phyloP scores from a whole-genome alignment of 2,888 invertebrate genomes.

The Lasioglossum leucozonium region DNA sequence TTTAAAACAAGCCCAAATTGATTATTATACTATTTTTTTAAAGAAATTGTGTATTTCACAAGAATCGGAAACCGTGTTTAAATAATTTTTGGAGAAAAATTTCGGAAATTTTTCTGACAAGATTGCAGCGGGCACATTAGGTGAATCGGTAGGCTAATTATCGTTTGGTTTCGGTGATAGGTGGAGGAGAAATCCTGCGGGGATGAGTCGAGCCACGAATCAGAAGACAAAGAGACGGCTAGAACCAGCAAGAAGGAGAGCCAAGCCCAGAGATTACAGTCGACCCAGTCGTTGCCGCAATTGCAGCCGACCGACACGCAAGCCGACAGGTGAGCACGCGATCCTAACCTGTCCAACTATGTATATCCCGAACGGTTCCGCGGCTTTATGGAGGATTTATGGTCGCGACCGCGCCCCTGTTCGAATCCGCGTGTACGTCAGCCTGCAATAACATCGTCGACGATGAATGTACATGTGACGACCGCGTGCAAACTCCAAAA shows the following conservation, averaged over 20 bases:
- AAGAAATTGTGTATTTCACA: too few species aligned
- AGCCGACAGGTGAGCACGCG: constrained; percentile 70
- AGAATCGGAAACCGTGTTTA: too few species aligned
- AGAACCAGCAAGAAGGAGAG: constrained; percentile 22
- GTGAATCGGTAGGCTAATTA: neutral
- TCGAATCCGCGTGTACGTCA: too few species aligned
- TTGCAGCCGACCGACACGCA: constrained; percentile 62
- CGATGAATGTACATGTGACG: too few species aligned
- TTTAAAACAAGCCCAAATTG: too few species aligned
- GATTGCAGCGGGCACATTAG: too few species aligned
- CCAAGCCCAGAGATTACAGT: constrained; percentile 52
- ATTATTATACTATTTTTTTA: too few species aligned
- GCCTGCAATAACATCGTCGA: neutral
- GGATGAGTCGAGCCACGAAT: constrained; percentile 5
- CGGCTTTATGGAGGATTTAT: constrained; percentile 34
- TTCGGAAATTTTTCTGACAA: neutral
- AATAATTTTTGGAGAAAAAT: too few species aligned
- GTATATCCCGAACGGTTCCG: constrained; percentile 4
- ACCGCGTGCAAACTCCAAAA: neutral
- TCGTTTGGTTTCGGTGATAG: constrained; percentile 24
- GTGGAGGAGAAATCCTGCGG: constrained; percentile 48
- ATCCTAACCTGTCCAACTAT: constrained; percentile 22
- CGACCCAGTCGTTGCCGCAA: constrained; percentile 63
- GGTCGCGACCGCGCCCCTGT: constrained; percentile 22
- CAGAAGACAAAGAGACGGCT: neutral